These are phyloP conservation scores for Rhyacophila evoluta DNA, from an alignment of 2,888 invertebrate species.

Conservation along the genomic window DNA sequence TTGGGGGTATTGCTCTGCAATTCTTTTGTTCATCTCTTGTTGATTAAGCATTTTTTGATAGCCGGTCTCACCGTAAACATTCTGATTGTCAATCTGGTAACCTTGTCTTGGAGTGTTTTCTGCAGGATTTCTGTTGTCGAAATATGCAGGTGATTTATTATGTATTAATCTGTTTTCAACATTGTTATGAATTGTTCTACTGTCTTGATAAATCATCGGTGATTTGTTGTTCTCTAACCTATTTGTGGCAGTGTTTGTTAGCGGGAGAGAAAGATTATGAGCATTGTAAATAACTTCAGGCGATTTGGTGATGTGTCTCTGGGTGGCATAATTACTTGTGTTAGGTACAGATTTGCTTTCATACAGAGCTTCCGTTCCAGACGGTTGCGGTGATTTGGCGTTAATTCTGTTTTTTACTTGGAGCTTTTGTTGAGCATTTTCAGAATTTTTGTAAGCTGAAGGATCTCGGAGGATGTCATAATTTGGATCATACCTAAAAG, in stretches of 20 bases:
- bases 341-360: constrained; percentile 45
- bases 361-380: constrained; percentile 51
- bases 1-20: constrained; percentile 39
- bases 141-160: constrained; percentile 51
- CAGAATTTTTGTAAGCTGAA: constrained; percentile 67
- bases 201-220: constrained; percentile 39
- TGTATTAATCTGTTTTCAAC: constrained; percentile 44
- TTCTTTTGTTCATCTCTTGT: constrained; percentile 57
- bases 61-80: constrained; percentile 46
- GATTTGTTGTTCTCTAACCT: constrained; percentile 64
- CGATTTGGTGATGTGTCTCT: constrained; percentile 56
- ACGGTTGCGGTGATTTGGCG: constrained; percentile 55
- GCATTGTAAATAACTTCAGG: constrained; percentile 61
- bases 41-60: constrained; percentile 52
- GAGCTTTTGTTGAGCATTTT: constrained; percentile 55
- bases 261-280: constrained; percentile 66
- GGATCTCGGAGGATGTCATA: constrained; percentile 70
- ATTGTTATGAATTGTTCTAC: constrained; percentile 56
- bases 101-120: constrained; percentile 36
- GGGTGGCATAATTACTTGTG: constrained; percentile 50
- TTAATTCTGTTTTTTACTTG: constrained; percentile 43
- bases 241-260: constrained; percentile 65
- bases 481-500: constrained; percentile 70
- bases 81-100: constrained; percentile 50
- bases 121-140: constrained; percentile 42